Evolutionary conservation across 2,888 invertebrate genomes (phyloP).

Genomic region (Cephus sareptanus): DNA sequence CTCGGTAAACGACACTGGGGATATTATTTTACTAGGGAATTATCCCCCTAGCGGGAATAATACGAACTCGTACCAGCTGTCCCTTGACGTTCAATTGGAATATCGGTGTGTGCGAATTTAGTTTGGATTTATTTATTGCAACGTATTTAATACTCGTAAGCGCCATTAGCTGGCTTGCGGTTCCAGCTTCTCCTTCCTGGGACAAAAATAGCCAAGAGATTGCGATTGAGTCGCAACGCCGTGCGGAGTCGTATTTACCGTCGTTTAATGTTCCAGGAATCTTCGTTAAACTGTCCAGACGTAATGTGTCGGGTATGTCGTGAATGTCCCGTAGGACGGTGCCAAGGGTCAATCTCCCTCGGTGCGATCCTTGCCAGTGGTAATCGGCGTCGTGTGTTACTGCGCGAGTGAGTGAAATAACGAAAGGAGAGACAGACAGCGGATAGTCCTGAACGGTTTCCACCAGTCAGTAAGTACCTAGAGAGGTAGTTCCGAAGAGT

Average conservation of each 20-base stretch:
- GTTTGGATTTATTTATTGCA: neutral
- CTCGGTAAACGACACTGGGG: neutral
- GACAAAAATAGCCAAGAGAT: neutral
- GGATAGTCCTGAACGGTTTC: neutral
- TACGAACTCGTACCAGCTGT: neutral
- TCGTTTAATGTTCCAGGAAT: neutral
- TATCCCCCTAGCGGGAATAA: neutral
- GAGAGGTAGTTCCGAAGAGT: conserved; percentile 17
- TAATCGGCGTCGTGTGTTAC: neutral
- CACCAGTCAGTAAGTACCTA: neutral
- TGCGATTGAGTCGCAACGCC: neutral
- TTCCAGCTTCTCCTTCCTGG: neutral
- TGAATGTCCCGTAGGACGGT: neutral
- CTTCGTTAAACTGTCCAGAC: neutral
- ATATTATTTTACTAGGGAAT: neutral
- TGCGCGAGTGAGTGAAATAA: neutral
- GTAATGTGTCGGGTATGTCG: neutral
- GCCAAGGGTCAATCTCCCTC: neutral
- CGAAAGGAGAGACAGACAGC: neutral
- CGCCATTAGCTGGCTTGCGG: neutral
- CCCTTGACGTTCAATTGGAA: neutral
- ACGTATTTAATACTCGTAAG: neutral
- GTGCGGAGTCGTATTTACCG: neutral
- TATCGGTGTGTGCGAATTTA: neutral
- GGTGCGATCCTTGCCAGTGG: neutral